phyloP scores from a whole-genome alignment of 2,797 vertebrate genomes.

The Mionectes olivaceus region DNA sequence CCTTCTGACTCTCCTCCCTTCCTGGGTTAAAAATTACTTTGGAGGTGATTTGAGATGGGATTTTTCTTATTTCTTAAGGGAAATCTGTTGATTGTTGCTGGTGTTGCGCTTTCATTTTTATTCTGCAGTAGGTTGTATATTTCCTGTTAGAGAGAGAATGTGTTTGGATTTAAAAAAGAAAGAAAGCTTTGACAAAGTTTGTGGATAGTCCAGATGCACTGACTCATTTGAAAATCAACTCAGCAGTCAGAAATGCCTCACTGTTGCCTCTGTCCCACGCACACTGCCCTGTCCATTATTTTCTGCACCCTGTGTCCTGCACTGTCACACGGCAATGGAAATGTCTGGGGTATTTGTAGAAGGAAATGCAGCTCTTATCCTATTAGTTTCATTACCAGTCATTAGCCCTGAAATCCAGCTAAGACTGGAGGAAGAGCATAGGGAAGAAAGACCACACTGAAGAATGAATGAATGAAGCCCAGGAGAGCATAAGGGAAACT shows the following conservation, averaged over 20 bases:
- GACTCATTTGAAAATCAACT: not conserved
- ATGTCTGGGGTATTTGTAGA: not conserved
- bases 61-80: not conserved
- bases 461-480: not conserved
- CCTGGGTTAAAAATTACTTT: not conserved
- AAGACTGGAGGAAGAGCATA: not conserved
- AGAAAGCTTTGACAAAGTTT: accelerated
- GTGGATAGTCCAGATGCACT: not conserved
- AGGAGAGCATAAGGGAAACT: not conserved
- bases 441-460: not conserved
- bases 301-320: not conserved
- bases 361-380: not conserved
- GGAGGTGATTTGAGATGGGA: not conserved
- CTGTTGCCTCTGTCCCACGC: not conserved
- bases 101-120: not conserved
- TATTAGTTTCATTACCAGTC: not conserved
- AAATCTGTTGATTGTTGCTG: not conserved
- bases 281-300: not conserved
- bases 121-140: not conserved
- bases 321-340: not conserved
- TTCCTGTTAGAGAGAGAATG: not conserved
- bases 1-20: not conserved
- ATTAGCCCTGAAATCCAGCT: not conserved
- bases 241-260: not conserved
- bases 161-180: not conserved